phyloP scores from a whole-genome alignment of 1,140 invertebrate genomes.

The Hylyphantes graminicola region DNA sequence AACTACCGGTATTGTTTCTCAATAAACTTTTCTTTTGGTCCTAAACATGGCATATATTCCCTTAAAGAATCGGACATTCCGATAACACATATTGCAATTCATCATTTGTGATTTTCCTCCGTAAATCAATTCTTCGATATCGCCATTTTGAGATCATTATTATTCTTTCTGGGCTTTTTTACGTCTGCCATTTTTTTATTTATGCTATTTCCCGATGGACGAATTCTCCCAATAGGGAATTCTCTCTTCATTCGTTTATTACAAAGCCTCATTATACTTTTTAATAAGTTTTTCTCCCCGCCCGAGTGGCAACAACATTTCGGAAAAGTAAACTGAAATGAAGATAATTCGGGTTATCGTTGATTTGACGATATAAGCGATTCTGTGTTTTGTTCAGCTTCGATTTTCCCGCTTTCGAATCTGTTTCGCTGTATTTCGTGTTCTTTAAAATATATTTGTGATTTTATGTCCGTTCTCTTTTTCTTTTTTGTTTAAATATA shows the following conservation, averaged over 20 bases:
- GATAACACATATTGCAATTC: slow-evolving; percentile 59
- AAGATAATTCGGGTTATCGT: slow-evolving; percentile 56
- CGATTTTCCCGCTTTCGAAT: not conserved
- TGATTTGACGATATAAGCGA: slow-evolving; percentile 58
- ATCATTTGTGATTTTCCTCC: slow-evolving; percentile 57
- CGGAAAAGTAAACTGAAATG: slow-evolving; percentile 43
- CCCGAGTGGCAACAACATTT: slow-evolving; percentile 15
- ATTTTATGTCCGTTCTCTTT: slow-evolving; percentile 6
- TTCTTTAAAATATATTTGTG: slow-evolving; percentile 1
- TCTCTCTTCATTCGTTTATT: slow-evolving; percentile 35
- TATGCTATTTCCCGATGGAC: slow-evolving; percentile 20
- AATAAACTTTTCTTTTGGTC: slow-evolving; percentile 49
- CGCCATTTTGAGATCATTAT: slow-evolving; percentile 43
- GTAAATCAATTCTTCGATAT: slow-evolving; percentile 56
- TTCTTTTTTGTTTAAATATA: not conserved
- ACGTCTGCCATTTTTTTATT: not conserved
- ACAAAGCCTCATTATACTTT: slow-evolving; percentile 56
- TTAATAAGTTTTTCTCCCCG: slow-evolving; percentile 50
- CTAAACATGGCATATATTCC: slow-evolving; percentile 31
- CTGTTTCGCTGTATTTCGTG: not conserved
- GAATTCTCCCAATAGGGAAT: slow-evolving; percentile 18
- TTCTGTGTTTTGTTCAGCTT: slow-evolving; percentile 24
- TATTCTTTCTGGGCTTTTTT: slow-evolving; percentile 35
- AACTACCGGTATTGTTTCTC: slow-evolving; percentile 52
- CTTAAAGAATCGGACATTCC: slow-evolving; percentile 43